phyloP scores from a whole-genome alignment of 2,797 vertebrate species.

The Gadopsis bispinosus region DNA sequence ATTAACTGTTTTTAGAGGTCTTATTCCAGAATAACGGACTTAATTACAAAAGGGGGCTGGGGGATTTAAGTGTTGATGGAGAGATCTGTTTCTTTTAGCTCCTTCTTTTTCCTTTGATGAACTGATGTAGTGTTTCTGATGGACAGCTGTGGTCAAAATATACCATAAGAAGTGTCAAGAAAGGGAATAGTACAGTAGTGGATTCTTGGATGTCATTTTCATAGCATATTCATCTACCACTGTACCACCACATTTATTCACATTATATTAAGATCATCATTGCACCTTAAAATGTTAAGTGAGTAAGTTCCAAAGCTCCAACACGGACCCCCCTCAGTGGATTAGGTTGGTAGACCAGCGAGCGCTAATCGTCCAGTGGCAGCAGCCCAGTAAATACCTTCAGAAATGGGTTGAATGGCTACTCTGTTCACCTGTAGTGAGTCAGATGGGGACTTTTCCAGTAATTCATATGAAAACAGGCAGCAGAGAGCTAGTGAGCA shows the following conservation, averaged over 20 bases:
- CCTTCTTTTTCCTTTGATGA: neutral
- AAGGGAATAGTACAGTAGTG: neutral
- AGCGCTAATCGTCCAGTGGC: conserved; percentile 65
- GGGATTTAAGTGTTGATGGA: conserved; percentile 37
- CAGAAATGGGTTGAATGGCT: conserved; percentile 65
- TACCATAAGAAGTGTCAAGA: neutral
- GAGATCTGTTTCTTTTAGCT: conserved; percentile 35
- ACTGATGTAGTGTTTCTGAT: neutral
- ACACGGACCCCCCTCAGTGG: conserved; percentile 40
- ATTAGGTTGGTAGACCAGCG: conserved; percentile 43
- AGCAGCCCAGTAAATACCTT: conserved; percentile 65
- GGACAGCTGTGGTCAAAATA: neutral
- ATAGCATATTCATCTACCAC: neutral
- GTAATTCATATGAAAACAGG: conserved; percentile 39
- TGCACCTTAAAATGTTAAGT: conserved; percentile 8
- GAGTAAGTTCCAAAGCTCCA: conserved; percentile 32
- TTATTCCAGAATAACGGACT: conserved; percentile 65
- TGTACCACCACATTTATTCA: conserved; percentile 1
- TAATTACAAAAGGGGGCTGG: conserved; percentile 41
- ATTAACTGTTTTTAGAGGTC: conserved; percentile 61
- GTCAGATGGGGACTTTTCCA: conserved; percentile 36
- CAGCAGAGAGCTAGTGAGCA: conserved; percentile 9
- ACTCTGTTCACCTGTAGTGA: conserved; percentile 65
- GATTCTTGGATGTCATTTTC: neutral
- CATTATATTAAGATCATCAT: neutral